Evolutionary conservation across 2,888 invertebrate species (phyloP), one percentile per base, ranked within the genome.

Genomic region (Adelognathus sp.): DNA sequence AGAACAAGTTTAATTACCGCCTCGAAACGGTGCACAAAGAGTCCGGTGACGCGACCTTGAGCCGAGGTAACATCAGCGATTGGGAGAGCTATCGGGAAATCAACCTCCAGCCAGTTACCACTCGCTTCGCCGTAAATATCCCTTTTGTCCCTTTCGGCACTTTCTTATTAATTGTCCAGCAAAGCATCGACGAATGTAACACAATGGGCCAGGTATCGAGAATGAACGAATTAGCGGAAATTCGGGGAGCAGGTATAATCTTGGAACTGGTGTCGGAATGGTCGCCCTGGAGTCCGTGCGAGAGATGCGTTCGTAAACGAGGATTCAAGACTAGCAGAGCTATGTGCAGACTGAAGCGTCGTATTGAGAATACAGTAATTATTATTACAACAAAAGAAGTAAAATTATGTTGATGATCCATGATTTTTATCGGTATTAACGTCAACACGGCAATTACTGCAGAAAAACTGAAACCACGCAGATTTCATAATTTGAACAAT

Each of bases 281-380:
- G 94, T 92, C 91, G 67, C 84, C 90, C 1, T 94, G 94, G 93
- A 88, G 93, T 2, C 85, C 90, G n/a, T 94, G 94, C 84, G 92
- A 93, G 82, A 88, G 92, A 18, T 93, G 93, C 81, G 89, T 87
- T 66, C 73, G 83, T 16, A 85, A 84, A 29, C 82, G 79, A 52
- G 93, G 93, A 39, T 80, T 90, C 44, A 87, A 89, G 84, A 91
- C 90, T 52, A 92, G 92, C 80, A 88, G 86, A 66, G 94, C 93
- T 11, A 91, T 88, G 50, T 94, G 94, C 85, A 90, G 93, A 80
- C 84, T 94, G 41, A 93, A 92, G 84, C 88, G 83, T 67, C 67
- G 86, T 3, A 60, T 81, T 6, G 46, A 46, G 5, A 74, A 79
- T 67, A 52, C 9, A 29, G 83, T 83, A 74, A 75, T 54, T 39